Conservation (phyloP, 2,888 invertebrate genomes). For the Tortrix viridana region DNA sequence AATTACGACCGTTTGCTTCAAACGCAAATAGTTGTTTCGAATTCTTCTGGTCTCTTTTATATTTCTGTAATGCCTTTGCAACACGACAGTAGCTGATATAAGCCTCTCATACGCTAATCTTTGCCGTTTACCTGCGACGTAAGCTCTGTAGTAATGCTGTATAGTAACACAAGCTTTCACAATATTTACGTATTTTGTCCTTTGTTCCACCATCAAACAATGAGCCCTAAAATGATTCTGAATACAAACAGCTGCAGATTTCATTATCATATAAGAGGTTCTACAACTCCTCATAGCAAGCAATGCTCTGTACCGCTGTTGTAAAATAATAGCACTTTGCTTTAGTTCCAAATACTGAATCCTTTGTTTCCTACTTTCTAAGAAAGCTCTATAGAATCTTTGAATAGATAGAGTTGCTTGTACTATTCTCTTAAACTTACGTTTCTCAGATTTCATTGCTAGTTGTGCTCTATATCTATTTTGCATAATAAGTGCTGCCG, state of each 20-base stretch:
- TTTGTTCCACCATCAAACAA: conserved; percentile 60
- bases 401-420: conserved; percentile 70
- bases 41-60: conserved; percentile 38
- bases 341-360: conserved; percentile 59
- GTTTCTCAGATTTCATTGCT: conserved; percentile 61
- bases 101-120: conserved; percentile 34
- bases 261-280: conserved; percentile 51
- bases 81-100: conserved; percentile 37
- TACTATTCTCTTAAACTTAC: conserved; percentile 61
- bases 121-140: conserved; percentile 14
- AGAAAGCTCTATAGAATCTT: conserved; percentile 61
- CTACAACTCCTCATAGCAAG: conserved; percentile 58
- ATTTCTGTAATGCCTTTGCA: conserved; percentile 62
- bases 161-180: conserved; percentile 54
- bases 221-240: conserved; percentile 70
- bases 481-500: conserved; percentile 54
- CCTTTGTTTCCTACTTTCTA: conserved; percentile 54
- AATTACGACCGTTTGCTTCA: conserved; percentile 53
- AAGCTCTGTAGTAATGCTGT: conserved; percentile 65
- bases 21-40: conserved; percentile 53
- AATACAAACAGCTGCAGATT: conserved; percentile 48
- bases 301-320: conserved; percentile 62
- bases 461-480: conserved; percentile 64
- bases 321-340: conserved; percentile 52
- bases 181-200: conserved; percentile 57